phyloP scores from a whole-genome alignment of 2,888 invertebrate genomes.

The Apamea epomidion region DNA sequence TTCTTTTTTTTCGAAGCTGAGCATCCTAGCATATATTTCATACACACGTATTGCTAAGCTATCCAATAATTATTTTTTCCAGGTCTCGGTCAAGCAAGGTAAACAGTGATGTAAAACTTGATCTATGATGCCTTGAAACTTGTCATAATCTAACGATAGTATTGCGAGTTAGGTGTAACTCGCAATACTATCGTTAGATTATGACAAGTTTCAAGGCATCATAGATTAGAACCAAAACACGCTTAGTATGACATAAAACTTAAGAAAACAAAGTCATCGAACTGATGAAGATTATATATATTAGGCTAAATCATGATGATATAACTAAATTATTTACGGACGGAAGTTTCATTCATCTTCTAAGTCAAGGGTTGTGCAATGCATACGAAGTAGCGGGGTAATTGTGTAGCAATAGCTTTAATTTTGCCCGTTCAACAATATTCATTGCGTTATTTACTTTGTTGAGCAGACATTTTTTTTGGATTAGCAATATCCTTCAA shows the following conservation, averaged over 20 bases:
- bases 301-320: conserved; percentile 17
- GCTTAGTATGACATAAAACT: not conserved
- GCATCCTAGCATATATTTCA: too few relatives aligned
- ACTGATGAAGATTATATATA: not conserved
- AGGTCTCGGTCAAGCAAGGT: conserved; percentile 37
- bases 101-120: conserved; percentile 24
- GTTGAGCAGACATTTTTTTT: too few relatives aligned
- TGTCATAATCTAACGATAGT: too few relatives aligned
- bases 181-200: conserved; percentile 13
- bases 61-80: conserved; percentile 22
- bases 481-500: too few relatives aligned
- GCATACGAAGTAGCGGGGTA: too few relatives aligned
- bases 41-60: not conserved
- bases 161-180: too few relatives aligned
- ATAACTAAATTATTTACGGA: not conserved
- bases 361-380: not conserved
- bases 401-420: not conserved
- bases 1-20: too few relatives aligned
- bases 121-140: too few relatives aligned
- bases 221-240: not conserved
- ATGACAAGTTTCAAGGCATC: conserved; percentile 28
- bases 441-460: too few relatives aligned
- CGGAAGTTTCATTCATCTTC: conserved; percentile 8
- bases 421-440: too few relatives aligned
- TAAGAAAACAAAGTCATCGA: not conserved